These are phyloP conservation scores for Gambusia yucatana DNA, from an alignment of 2,797 vertebrate species.

Conservation along the genomic window DNA sequence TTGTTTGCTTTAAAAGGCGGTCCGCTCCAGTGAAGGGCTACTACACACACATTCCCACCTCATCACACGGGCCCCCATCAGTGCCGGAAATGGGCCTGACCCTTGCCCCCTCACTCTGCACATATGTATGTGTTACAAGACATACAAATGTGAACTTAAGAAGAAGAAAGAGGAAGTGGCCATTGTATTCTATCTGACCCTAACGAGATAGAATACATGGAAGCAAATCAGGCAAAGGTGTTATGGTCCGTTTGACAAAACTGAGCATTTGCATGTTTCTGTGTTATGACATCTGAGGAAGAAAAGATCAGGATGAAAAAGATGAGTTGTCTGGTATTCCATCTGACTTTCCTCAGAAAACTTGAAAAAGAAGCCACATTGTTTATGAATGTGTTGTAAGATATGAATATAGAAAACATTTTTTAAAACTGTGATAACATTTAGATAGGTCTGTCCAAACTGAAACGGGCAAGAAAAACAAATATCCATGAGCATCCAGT, in stretches of 20 bases:
- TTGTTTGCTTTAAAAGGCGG: slow-evolving; percentile 73
- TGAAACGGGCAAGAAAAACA: neutral
- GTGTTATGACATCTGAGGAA: slow-evolving; percentile 6
- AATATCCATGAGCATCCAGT: neutral
- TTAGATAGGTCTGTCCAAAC: neutral
- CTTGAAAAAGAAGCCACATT: neutral
- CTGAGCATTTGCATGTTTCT: neutral
- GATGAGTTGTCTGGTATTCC: neutral
- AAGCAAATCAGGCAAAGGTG: slow-evolving; percentile 30
- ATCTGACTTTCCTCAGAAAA: neutral
- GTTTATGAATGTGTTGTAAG: neutral
- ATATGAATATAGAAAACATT: neutral
- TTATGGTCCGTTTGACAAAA: neutral
- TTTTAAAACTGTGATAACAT: neutral
- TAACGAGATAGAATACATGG: slow-evolving; percentile 33
- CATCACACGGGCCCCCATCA: slow-evolving; percentile 30
- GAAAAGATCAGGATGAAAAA: neutral
- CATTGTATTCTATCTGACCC: slow-evolving; percentile 48
- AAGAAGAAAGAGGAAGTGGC: slow-evolving; percentile 31
- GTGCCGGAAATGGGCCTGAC: slow-evolving; percentile 66
- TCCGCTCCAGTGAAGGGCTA: slow-evolving; percentile 77
- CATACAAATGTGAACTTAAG: slow-evolving; percentile 37
- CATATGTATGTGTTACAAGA: slow-evolving; percentile 58
- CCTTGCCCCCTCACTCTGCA: slow-evolving; percentile 57
- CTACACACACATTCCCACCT: slow-evolving; percentile 51